Evolutionary conservation across 2,113 vertebrate genomes (phyloP), one percentile per base, ranked within the genome.

Genomic region (Guaruba guarouba): DNA sequence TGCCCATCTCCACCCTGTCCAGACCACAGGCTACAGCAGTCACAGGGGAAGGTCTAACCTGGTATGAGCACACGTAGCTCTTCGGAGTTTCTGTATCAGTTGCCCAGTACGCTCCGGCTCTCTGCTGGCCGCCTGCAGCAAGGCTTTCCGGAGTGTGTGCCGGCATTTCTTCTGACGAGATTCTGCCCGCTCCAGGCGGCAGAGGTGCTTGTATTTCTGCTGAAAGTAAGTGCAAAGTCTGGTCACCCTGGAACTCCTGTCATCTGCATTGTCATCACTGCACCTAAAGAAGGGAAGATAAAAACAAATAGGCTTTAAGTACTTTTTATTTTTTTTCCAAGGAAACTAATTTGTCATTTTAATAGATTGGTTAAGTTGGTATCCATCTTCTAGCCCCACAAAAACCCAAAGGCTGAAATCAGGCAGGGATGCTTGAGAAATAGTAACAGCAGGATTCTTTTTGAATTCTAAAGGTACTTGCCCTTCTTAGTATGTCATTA

Each of bases 131-230:
- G 99, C 99, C 84, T 99, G 99, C 97, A 99, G 98, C 98, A 99
- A 98, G 81, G 99, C 99, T 98, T 99, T 99, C 96, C 99, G 98
- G 95, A 99, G 98, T 10, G 98, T 98, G 64, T 99, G 99, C 94
- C 98, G 98, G 98, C 99, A 99, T 96, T 99, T 99, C 98, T 98
- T 99, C 92, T 99, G 99, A 83, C 98, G 99, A 52, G 99, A 98
- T 94, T 99, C 98, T 86, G 98, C 99, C 97, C 99, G 98, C 98
- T 99, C 99, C 98, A 99, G 98, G 97, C 99, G 98, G 98, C 99
- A 99, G 97, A 99, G 99, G 98, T 99, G 99, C 98, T 99, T 99
- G 96, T 99, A 99, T 97, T 99, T 99, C 97, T 99, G 99, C 98
- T 98, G 99, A 97, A 99, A 98, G 98, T 99, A 99, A 95, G 99